phyloP scores from a whole-genome alignment of 2,888 invertebrate species.

The Drosophila kuntzei region DNA sequence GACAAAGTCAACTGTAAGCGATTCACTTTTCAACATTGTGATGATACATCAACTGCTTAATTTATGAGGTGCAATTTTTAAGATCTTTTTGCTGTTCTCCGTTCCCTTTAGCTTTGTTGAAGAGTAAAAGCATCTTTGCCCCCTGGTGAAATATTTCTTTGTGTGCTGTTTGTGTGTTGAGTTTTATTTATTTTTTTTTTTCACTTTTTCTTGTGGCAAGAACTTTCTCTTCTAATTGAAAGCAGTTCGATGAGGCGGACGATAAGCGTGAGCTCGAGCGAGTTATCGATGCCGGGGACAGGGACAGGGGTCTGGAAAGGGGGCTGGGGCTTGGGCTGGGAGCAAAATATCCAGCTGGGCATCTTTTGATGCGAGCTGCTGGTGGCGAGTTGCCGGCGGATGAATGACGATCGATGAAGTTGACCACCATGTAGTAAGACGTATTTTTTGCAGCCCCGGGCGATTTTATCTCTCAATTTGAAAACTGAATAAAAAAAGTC shows the following conservation, averaged over 20 bases:
- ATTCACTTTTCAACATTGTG: constrained; percentile 6
- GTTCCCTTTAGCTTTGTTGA: constrained; percentile 1
- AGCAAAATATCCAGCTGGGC: constrained; percentile 57
- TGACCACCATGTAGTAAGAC: constrained; percentile 43
- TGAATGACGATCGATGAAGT: constrained; percentile 61
- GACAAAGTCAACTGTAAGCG: constrained; percentile 5
- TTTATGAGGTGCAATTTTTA: constrained; percentile 78
- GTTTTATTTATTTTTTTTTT: constrained; percentile 43
- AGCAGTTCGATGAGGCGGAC: constrained; percentile 74
- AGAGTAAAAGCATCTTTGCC: constrained; percentile 59
- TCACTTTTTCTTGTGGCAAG: constrained; percentile 78
- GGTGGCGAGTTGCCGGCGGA: constrained; percentile 26
- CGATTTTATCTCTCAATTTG: constrained; percentile 66
- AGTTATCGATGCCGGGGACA: constrained; percentile 4
- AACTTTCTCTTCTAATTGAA: constrained; percentile 84
- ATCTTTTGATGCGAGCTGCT: constrained; percentile 56
- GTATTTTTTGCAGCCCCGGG: constrained; percentile 65
- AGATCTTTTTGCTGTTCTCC: constrained; percentile 33
- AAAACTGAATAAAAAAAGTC: constrained; percentile 48
- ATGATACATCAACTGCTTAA: constrained; percentile 57
- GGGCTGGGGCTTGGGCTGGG: constrained; percentile 16
- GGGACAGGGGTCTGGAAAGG: constrained; percentile 18
- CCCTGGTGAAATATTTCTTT: constrained; percentile 48
- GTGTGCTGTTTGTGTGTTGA: constrained; percentile 33
- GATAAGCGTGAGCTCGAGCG: constrained; percentile 55